Conservation (phyloP, 2,797 vertebrate genomes). For the Distichodus sexfasciatus region DNA sequence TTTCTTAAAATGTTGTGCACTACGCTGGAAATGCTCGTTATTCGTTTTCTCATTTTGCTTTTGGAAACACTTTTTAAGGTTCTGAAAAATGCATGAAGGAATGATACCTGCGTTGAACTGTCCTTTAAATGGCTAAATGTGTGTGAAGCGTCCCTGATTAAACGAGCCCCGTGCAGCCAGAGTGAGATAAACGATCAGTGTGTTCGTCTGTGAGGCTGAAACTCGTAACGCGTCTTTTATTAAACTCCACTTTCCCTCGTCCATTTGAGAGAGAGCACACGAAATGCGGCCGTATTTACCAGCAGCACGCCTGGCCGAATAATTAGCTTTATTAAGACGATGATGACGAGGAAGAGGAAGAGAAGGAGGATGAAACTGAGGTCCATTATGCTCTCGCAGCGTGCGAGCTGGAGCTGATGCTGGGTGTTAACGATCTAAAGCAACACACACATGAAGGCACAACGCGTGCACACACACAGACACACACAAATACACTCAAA, state of each 20-base stretch:
- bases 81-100: no score
- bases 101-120: no score
- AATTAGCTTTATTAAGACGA: slow-evolving; percentile 37
- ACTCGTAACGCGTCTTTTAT: not conserved
- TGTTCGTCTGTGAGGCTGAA: not conserved
- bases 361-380: slow-evolving; percentile 34
- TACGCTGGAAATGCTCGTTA: no score
- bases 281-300: slow-evolving; percentile 24
- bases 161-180: not conserved
- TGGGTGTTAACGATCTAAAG: slow-evolving; percentile 41
- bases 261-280: slow-evolving; percentile 24
- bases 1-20: no score
- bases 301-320: slow-evolving; percentile 28
- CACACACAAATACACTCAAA: no score
- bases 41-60: no score
- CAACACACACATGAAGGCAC: not conserved
- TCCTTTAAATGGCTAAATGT: no score
- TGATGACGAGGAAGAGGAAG: slow-evolving; percentile 23
- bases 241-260: not conserved
- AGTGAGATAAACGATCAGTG: not conserved
- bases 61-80: no score
- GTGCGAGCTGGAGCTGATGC: slow-evolving; percentile 3
- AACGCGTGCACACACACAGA: slow-evolving; percentile 22
- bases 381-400: slow-evolving; percentile 30
- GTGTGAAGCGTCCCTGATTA: slow-evolving; percentile 1